phyloP scores from a whole-genome alignment of 2,113 vertebrate genomes.

The Dunckerocampus dactyliophorus region DNA sequence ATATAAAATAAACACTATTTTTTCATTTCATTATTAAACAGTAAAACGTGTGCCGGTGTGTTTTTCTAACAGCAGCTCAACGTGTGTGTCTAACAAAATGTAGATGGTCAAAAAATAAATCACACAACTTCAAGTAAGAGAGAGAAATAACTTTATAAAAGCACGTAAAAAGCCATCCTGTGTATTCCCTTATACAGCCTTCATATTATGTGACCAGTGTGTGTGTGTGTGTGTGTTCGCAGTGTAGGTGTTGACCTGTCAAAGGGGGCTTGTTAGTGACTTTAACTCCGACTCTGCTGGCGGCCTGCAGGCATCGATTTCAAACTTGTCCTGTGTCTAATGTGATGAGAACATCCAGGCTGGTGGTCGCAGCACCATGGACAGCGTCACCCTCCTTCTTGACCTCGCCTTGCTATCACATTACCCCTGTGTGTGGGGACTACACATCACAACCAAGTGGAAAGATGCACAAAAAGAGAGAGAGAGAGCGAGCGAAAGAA shows the following conservation, averaged over 20 bases:
- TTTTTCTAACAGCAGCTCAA: too few species aligned
- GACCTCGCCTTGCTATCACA: slow-evolving; percentile 75
- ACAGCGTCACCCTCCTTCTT: slow-evolving; percentile 78
- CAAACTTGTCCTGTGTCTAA: slow-evolving; percentile 75
- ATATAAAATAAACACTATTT: too few species aligned
- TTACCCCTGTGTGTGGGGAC: slow-evolving; percentile 59
- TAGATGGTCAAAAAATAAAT: too few species aligned
- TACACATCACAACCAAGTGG: slow-evolving; percentile 18
- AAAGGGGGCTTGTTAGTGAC: slow-evolving; percentile 74
- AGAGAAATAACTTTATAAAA: too few species aligned
- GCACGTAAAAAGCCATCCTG: too few species aligned
- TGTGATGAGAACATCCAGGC: slow-evolving; percentile 74
- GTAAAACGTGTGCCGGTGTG: too few species aligned
- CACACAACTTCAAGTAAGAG: too few species aligned
- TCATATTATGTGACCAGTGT: background rate
- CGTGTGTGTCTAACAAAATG: too few species aligned
- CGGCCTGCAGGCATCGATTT: slow-evolving; percentile 74
- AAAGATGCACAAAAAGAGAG: slow-evolving; percentile 9
- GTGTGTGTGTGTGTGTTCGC: slow-evolving; percentile 5
- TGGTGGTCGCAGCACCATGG: slow-evolving; percentile 84
- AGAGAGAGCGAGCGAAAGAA: background rate
- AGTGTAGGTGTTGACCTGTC: slow-evolving; percentile 71
- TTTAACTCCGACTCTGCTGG: slow-evolving; percentile 70
- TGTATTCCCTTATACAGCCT: too few species aligned
- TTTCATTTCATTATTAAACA: too few species aligned